Base-by-base conservation (phyloP, 2,113 vertebrate species). In the Paradoxurus hermaphroditus region DNA sequence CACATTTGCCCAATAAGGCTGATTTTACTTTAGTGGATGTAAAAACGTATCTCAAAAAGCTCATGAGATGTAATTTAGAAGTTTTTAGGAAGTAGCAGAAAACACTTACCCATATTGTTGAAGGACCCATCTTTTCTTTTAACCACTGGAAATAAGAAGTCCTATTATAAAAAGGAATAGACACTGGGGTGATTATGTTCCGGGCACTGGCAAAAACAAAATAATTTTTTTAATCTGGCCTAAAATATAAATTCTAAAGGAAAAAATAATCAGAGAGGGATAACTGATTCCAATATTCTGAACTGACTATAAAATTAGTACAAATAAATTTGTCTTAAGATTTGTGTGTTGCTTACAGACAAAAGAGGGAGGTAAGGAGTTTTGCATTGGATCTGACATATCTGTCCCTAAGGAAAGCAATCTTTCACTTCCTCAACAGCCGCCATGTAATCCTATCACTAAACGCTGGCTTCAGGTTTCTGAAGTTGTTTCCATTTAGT, bases 231-330 rank as follows among this genome's bases (percentile, higher is more conserved):
- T 29, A 51, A 77, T 81, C 27, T 94, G 34, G 34, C 46, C n/a
- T 36, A 51, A 96, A 44, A 68, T 67, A 49, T 65, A 51, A 92
- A 81, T 91, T 96, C 39, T 41, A 93, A 92, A 92, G 62, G 53
- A 51, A 72, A 95, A 96, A 56, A 3, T 59, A 75, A 88, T 77
- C 70, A 39, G 34, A 63, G 34, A 62, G 1, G 31, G 7, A 1
- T 62, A 88, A 59, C 23, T 73, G 36, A 7, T 77, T 85, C 46
- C 18, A 84, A 36, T 4, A 62, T 67, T 72, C n/a, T 21, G 36
- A 94, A 70, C 2, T 62, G 36, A 62, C 19, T 89, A 14, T 72
- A 36, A 95, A 92, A 75, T 83, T 70, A 77, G 44, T 34, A 82
- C 25, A 83, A 73, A 70, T 63, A 62, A 92, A 83, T 96, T 49